These are phyloP conservation scores for Ameiurus melas DNA, from an alignment of 2,113 vertebrate genomes.

Conservation along the genomic window DNA sequence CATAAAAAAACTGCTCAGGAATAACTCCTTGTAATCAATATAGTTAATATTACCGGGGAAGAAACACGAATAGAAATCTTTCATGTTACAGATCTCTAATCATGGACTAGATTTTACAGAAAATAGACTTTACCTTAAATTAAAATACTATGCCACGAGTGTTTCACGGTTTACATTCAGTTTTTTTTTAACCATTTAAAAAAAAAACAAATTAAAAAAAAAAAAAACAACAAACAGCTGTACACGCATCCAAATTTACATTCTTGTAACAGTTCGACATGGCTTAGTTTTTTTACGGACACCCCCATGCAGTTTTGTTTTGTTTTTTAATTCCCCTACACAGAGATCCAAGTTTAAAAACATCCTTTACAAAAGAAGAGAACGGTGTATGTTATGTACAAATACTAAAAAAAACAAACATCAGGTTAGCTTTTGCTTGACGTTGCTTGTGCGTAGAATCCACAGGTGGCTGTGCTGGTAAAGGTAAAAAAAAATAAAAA, in stretches of 20 bases:
- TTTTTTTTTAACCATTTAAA: conserved; percentile 21
- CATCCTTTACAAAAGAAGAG: conserved; percentile 38
- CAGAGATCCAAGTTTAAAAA: conserved; percentile 31
- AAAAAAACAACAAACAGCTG: background rate
- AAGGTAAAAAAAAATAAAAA: background rate
- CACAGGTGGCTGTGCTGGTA: conserved; percentile 18
- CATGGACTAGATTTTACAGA: conserved; percentile 15
- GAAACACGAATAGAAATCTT: conserved; percentile 12
- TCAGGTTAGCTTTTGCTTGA: background rate
- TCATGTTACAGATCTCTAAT: conserved; percentile 21
- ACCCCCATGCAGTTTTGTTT: conserved; percentile 16
- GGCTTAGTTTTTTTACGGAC: conserved; percentile 18
- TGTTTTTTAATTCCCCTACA: background rate
- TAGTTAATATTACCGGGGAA: conserved; percentile 1
- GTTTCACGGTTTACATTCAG: conserved; percentile 33
- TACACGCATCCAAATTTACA: conserved; percentile 35
- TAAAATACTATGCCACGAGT: conserved; percentile 27
- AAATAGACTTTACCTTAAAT: conserved; percentile 13
- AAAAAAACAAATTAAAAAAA: background rate
- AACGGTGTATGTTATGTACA: conserved; percentile 36
- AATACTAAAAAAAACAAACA: background rate
- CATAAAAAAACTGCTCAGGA: conserved; percentile 4
- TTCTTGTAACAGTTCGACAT: conserved; percentile 37
- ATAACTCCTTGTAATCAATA: background rate
- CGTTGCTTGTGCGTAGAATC: conserved; percentile 9